phyloP scores from a whole-genome alignment of 2,113 vertebrate species.

The Petrocephalus zakoni region DNA sequence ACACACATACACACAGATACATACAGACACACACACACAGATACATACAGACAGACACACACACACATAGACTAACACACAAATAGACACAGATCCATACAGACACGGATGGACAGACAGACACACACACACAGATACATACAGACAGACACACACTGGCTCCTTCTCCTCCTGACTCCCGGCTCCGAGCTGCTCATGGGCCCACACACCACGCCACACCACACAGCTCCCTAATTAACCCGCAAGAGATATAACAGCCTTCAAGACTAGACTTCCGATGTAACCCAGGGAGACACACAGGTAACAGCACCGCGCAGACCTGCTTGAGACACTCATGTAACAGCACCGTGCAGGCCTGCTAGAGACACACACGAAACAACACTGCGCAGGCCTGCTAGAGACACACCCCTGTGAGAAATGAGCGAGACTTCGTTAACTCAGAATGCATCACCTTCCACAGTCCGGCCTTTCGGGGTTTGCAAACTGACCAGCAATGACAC shows the following conservation, averaged over 20 bases:
- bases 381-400: neutral
- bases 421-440: neutral
- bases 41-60: neutral
- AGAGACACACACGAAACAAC: neutral
- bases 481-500: neutral
- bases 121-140: too few species aligned
- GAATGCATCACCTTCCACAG: neutral
- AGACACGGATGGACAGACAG: too few species aligned
- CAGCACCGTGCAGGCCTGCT: neutral
- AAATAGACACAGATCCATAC: too few species aligned
- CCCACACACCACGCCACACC: neutral
- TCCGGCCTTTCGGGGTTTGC: neutral
- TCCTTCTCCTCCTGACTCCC: neutral
- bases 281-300: neutral
- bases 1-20: neutral
- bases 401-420: neutral
- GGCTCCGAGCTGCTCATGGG: neutral
- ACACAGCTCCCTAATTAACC: neutral
- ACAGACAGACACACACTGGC: neutral
- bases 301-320: neutral
- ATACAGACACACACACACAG: neutral
- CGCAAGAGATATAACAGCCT: neutral
- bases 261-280: neutral
- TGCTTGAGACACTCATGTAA: neutral
- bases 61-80: neutral